Conservation (phyloP, 2,113 vertebrate species). For the Ursus arctos region DNA sequence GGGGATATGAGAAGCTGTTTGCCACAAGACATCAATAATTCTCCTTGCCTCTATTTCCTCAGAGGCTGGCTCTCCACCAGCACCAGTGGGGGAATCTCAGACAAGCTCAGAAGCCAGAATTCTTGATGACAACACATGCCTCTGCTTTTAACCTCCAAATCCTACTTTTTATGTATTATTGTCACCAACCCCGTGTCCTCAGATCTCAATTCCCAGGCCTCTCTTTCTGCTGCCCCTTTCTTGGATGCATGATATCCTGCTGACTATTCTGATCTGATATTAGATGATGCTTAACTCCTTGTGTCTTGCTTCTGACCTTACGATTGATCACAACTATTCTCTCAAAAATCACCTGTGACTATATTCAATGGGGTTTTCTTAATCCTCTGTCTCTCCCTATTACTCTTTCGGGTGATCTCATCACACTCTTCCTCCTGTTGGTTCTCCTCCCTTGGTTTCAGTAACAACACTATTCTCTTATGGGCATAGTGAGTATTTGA, state of each 20-base stretch:
- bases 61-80: not conserved
- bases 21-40: not conserved
- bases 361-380: conserved; percentile 10
- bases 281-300: not conserved
- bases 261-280: not conserved
- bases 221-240: not conserved
- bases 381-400: not conserved
- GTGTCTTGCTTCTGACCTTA: conserved; percentile 4
- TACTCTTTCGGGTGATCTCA: not conserved
- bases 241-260: not conserved
- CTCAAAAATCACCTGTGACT: conserved; percentile 18
- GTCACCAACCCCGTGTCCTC: not conserved
- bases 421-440: not conserved
- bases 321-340: not conserved
- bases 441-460: conserved; percentile 17
- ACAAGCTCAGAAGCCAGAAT: not conserved
- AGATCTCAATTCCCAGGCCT: not conserved
- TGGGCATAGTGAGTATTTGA: not conserved
- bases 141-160: conserved; percentile 17
- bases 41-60: not conserved
- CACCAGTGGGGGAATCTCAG: not conserved
- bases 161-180: not conserved
- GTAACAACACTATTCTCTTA: conserved; percentile 16
- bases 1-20: not conserved
- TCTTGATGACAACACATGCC: not conserved